These are phyloP conservation scores for Lepus europaeus DNA, from an alignment of 2,113 vertebrate genomes.

Conservation along the genomic window DNA sequence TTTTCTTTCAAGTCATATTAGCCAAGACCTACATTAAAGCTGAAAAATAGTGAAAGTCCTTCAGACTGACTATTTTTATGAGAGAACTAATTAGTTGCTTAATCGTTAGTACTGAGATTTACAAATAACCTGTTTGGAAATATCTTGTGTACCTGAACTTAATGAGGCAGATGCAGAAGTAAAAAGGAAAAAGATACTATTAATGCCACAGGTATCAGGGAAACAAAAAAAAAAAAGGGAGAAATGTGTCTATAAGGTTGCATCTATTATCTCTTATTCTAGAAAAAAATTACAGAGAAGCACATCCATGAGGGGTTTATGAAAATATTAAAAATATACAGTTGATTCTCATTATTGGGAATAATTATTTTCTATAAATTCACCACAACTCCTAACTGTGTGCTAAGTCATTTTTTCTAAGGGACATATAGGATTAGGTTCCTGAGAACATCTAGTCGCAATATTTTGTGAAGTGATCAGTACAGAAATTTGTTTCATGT, in stretches of 20 bases:
- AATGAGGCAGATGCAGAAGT: background rate
- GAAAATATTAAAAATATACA: conserved; percentile 4
- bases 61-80: background rate
- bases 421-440: background rate
- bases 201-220: background rate
- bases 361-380: background rate
- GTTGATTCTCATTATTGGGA: background rate
- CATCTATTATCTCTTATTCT: background rate
- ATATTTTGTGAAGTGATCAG: background rate
- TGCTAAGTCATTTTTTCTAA: background rate
- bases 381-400: background rate
- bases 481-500: background rate
- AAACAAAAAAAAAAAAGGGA: background rate
- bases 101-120: background rate
- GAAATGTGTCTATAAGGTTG: background rate
- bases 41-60: background rate
- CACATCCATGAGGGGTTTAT: background rate
- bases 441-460: background rate
- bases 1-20: background rate
- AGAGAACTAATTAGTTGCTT: background rate
- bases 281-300: background rate
- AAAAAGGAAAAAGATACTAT: background rate
- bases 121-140: background rate
- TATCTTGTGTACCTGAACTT: background rate
- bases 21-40: background rate